phyloP scores from a whole-genome alignment of 1,140 invertebrate genomes.

The Cheumatopsyche charites region DNA sequence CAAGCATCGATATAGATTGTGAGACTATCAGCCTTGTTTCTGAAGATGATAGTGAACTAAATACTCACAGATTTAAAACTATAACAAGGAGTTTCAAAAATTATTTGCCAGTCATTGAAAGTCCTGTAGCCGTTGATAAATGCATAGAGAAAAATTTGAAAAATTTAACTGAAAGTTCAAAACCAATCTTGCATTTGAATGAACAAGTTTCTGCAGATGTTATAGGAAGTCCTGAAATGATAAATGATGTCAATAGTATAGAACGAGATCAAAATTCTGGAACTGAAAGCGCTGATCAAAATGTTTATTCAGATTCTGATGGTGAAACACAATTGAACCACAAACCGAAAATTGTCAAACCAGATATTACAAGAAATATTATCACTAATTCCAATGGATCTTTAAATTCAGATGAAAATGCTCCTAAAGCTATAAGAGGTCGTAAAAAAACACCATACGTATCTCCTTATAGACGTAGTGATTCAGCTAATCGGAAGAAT shows the following conservation, averaged over 20 bases:
- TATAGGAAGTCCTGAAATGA: constrained; percentile 53
- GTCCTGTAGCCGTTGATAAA: constrained; percentile 57
- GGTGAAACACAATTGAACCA: constrained; percentile 52
- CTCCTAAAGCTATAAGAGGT: constrained; percentile 74
- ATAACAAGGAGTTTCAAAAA: constrained; percentile 58
- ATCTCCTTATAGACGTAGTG: constrained; percentile 62
- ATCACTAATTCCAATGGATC: constrained; percentile 58
- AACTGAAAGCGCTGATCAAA: constrained; percentile 50
- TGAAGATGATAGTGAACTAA: constrained; percentile 62
- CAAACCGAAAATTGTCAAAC: constrained; percentile 69
- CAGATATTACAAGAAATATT: constrained; percentile 52
- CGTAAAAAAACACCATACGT: constrained; percentile 75
- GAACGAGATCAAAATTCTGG: constrained; percentile 64
- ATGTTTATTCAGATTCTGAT: constrained; percentile 55
- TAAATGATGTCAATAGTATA: constrained; percentile 54
- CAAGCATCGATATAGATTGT: constrained; percentile 57
- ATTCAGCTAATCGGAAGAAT: constrained; percentile 50
- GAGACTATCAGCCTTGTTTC: constrained; percentile 73
- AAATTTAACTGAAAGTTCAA: constrained; percentile 50
- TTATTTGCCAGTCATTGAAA: constrained; percentile 58
- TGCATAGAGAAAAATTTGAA: constrained; percentile 59
- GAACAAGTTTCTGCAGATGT: background rate
- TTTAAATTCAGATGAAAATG: constrained; percentile 52
- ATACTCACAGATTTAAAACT: constrained; percentile 58
- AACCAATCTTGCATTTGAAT: background rate